phyloP scores from a whole-genome alignment of 2,113 vertebrate genomes.

The Anoplopoma fimbria region DNA sequence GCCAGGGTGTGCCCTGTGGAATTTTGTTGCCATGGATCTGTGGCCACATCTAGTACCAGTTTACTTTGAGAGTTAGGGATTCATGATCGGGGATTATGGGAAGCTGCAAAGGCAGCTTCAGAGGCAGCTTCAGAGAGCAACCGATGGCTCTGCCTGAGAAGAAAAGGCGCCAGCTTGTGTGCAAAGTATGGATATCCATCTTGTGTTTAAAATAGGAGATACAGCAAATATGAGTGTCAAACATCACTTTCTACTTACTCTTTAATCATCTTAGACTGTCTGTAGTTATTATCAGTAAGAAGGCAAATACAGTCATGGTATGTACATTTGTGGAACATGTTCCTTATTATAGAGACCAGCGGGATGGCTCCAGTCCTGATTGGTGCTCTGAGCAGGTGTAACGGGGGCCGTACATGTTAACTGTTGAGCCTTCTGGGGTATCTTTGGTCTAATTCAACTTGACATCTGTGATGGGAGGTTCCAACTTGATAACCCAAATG shows the following conservation, averaged over 20 bases:
- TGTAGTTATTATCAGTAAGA: background rate
- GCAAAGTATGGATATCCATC: constrained; percentile 34
- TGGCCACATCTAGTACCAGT: constrained; percentile 66
- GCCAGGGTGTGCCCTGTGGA: constrained; percentile 52
- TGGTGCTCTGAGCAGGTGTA: constrained; percentile 44
- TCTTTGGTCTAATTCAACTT: constrained; percentile 58
- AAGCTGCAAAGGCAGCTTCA: constrained; percentile 52
- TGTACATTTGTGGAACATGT: background rate
- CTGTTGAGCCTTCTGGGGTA: constrained; percentile 45
- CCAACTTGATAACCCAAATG: constrained; percentile 36
- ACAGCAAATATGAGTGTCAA: constrained; percentile 46
- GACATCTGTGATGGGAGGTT: constrained; percentile 65
- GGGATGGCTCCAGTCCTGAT: constrained; percentile 18
- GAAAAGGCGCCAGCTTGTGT: constrained; percentile 44
- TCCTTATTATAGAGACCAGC: background rate
- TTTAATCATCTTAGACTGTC: constrained; percentile 1
- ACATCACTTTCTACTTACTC: constrained; percentile 1
- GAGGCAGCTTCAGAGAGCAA: constrained; percentile 51
- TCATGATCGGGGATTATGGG: constrained; percentile 68
- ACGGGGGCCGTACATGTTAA: constrained; percentile 23
- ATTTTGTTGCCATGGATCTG: constrained; percentile 67
- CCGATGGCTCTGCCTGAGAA: constrained; percentile 36
- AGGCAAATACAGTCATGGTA: background rate
- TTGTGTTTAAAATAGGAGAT: constrained; percentile 36
- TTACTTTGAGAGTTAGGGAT: constrained; percentile 73